Percentiles rank a stretch among this genome's conserved stretches.
These are phyloP conservation scores for Ophioninae sp. DNA, from an alignment of 2,888 invertebrate species.

Conservation along the genomic window DNA sequence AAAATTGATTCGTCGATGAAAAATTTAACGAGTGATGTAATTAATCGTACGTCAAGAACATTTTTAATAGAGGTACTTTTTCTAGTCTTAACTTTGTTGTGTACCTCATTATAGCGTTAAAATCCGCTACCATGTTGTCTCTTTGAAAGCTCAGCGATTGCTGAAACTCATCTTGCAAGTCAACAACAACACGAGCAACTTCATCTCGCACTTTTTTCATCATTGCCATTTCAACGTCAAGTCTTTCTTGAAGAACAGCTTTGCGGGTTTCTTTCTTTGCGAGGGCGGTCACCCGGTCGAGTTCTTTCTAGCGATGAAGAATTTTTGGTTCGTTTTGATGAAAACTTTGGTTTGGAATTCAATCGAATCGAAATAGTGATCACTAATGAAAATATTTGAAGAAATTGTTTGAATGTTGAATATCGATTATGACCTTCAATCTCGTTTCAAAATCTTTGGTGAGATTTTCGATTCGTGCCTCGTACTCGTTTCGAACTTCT, in stretches of 20 bases:
- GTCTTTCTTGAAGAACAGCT: constrained; percentile 68
- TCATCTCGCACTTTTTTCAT: constrained; percentile 70
- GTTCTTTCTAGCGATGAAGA: constrained; percentile 60
- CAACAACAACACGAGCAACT: constrained; percentile 65
- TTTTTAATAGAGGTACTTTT: no score
- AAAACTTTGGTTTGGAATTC: not conserved
- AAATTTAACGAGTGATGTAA: not conserved
- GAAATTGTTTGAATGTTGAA: not conserved
- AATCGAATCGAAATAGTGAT: not conserved
- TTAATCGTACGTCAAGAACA: no score
- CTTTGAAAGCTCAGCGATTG: constrained; percentile 64
- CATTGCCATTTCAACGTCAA: constrained; percentile 68
- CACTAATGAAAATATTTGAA: not conserved
- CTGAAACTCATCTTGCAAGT: constrained; percentile 69
- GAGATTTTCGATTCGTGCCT: constrained; percentile 63
- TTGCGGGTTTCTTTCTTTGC: constrained; percentile 66
- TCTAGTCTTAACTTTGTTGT: not conserved
- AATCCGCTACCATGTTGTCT: constrained; percentile 72
- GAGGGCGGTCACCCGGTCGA: constrained; percentile 59
- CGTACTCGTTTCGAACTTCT: constrained; percentile 64
- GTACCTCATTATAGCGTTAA: constrained; percentile 74
- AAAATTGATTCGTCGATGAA: not conserved
- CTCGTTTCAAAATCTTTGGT: constrained; percentile 64
- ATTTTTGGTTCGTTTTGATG: not conserved
- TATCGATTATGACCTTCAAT: constrained; percentile 64